phyloP scores from a whole-genome alignment of 2,113 vertebrate genomes.

The Ranitomeya variabilis region DNA sequence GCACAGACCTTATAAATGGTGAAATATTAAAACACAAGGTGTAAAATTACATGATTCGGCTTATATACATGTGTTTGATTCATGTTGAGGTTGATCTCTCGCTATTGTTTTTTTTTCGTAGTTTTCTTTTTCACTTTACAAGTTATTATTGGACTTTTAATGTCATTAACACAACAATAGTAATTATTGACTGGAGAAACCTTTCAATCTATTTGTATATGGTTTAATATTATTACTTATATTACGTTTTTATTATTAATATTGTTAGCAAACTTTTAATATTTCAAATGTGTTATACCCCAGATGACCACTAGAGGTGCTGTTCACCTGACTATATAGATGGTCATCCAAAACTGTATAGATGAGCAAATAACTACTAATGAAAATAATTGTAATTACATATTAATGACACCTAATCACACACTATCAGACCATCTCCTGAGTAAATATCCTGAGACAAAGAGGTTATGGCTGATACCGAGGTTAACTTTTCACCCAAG shows the following conservation, averaged over 20 bases:
- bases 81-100: too few relatives aligned
- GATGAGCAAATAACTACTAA: not conserved
- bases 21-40: too few relatives aligned
- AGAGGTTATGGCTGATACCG: not conserved
- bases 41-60: too few relatives aligned
- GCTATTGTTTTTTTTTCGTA: not conserved
- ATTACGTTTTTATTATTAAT: not conserved
- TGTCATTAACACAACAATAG: not conserved
- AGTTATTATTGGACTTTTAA: not conserved
- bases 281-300: not conserved
- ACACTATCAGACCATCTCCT: not conserved
- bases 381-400: not conserved
- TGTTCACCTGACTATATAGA: not conserved
- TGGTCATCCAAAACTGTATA: not conserved
- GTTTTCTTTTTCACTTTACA: not conserved
- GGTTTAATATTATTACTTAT: not conserved
- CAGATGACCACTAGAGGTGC: not conserved
- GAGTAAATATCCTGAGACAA: not conserved
- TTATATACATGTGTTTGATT: too few relatives aligned
- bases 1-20: too few relatives aligned
- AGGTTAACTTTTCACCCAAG: constrained; percentile 7
- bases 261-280: not conserved
- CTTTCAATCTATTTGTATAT: not conserved
- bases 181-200: not conserved
- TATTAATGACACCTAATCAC: not conserved